These are phyloP conservation scores for Danio rerio DNA, from an alignment of 2,113 vertebrate species.

Conservation along the genomic window DNA sequence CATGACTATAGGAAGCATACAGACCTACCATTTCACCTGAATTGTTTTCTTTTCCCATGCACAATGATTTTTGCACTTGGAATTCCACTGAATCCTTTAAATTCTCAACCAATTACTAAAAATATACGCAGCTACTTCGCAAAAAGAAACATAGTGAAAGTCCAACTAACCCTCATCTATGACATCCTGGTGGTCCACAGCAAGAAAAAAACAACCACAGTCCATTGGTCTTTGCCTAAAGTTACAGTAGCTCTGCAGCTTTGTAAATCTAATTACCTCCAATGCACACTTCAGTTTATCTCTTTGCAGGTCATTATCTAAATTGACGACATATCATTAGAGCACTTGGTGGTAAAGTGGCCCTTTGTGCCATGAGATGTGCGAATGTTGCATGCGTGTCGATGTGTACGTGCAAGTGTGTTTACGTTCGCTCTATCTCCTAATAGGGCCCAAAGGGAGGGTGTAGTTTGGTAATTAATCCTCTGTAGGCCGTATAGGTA, in stretches of 20 bases:
- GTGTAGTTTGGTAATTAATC: slow-evolving; percentile 90
- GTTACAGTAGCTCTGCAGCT: slow-evolving; percentile 70
- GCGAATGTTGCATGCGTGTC: slow-evolving; percentile 40
- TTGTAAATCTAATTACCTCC: slow-evolving; percentile 94
- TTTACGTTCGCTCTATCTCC: slow-evolving; percentile 61
- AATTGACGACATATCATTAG: slow-evolving; percentile 97
- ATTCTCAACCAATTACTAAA: slow-evolving; percentile 49
- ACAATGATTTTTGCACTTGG: slow-evolving; percentile 48
- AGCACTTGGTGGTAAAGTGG: slow-evolving; percentile 75
- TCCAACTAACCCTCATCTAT: slow-evolving; percentile 59
- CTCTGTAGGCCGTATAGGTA: slow-evolving; percentile 89
- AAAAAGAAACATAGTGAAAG: slow-evolving; percentile 49
- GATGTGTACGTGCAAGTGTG: slow-evolving; percentile 47
- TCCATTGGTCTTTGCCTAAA: slow-evolving; percentile 70
- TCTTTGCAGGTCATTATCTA: slow-evolving; percentile 98
- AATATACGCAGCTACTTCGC: background rate
- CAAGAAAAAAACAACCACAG: slow-evolving; percentile 54
- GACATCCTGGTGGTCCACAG: slow-evolving; percentile 60
- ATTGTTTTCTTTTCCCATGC: slow-evolving; percentile 35
- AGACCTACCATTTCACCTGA: slow-evolving; percentile 44
- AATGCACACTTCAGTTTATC: slow-evolving; percentile 97
- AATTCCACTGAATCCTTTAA: slow-evolving; percentile 46
- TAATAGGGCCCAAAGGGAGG: slow-evolving; percentile 94
- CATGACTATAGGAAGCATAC: slow-evolving; percentile 1
- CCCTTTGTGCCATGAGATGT: slow-evolving; percentile 70